These are phyloP conservation scores for Diglossa cyanea DNA, from an alignment of 2,797 vertebrate species.

Conservation along the genomic window DNA sequence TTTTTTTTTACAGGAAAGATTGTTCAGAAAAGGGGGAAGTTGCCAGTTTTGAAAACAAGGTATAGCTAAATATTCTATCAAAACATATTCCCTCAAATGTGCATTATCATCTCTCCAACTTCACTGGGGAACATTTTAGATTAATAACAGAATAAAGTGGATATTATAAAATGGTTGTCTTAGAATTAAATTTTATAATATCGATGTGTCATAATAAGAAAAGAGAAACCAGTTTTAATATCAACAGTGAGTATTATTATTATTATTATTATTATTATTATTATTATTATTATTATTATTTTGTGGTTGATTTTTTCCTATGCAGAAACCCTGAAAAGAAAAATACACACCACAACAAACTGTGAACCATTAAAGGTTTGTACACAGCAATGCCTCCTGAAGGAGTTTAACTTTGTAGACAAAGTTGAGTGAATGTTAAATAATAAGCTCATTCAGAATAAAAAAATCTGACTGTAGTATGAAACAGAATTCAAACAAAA, in stretches of 20 bases:
- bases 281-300: not conserved
- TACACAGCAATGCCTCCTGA: not conserved
- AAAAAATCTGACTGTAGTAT: not conserved
- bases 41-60: not conserved
- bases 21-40: not conserved
- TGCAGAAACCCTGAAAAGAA: not conserved
- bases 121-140: not conserved
- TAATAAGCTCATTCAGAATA: not conserved
- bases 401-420: not conserved
- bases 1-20: not conserved
- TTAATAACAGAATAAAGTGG: not conserved
- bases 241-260: not conserved
- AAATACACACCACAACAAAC: not conserved
- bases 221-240: conserved; percentile 31
- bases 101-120: not conserved
- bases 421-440: not conserved
- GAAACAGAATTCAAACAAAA: not conserved
- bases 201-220: conserved; percentile 31
- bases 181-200: conserved; percentile 18
- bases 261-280: not conserved
- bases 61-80: not conserved
- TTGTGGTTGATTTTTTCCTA: not conserved
- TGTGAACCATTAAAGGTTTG: not conserved
- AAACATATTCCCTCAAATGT: not conserved
- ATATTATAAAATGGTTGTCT: conserved; percentile 48